Evolutionary conservation across 2,888 invertebrate species (phyloP), one percentile per base, ranked within the genome.

Genomic region (Microplitis deprimator): DNA sequence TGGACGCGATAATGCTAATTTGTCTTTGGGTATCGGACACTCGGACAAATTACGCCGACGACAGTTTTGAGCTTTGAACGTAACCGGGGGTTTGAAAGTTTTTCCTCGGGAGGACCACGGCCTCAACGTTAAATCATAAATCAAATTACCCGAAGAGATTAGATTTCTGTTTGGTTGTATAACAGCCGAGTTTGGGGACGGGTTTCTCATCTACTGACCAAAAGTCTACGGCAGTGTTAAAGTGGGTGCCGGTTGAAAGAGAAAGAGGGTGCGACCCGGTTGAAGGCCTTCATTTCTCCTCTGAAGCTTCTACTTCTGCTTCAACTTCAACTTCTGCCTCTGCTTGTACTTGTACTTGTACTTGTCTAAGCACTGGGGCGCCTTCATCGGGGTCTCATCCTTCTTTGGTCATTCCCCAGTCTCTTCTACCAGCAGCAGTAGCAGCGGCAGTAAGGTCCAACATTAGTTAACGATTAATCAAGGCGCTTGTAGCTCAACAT

Each of bases 401-500:
- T 83, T 81, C 78, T 77, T 68, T 39, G 59, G 79, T 82, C 78
- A 73, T 79, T 76, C 73, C 75, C 65, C 65, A 67, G 61, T 61
- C 71, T 71, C 61, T 68, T 41, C 75, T 73, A 67, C 80, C 78
- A 79, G 80, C 80, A 41, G 41, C 78, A 76, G 83, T 82, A 82
- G 83, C 84, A 84, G 84, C 84, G 85, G 86, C 89, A 87, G 89
- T 87, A 86, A 88, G 89, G 88, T 89, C 88, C 89, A 89, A 89
- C 89, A 89, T 89, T 89, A 89, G 89, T 89, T 89, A 89, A 89
- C 89, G 89, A 89, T 89, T 89, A 89, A 89, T 89, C 89, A 89
- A 89, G 89, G 89, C 88, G 89, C 89, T 89, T 89, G 89, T 89
- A 89, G 89, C 88, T 89, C 89, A 89, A 89, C 89, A 89, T 89